Percentiles rank a stretch among this genome's conserved stretches.
These are phyloP conservation scores for Stichopus horrens DNA, from an alignment of 53 echinoderm and acorn worm species.

Conservation along the genomic window DNA sequence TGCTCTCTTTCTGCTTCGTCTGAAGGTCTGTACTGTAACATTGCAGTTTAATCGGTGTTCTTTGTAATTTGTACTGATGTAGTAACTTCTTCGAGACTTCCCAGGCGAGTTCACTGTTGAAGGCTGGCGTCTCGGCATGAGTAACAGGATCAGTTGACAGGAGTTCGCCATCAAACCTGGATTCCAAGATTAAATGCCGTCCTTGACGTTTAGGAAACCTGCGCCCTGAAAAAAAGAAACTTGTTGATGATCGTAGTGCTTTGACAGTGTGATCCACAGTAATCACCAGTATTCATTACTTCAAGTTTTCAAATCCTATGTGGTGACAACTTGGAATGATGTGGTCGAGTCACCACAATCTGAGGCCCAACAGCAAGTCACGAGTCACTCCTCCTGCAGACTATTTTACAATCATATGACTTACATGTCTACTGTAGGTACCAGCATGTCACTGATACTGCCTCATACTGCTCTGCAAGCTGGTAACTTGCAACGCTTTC, in stretches of 20 bases:
- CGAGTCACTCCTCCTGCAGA: too few species aligned
- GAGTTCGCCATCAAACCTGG: conserved; percentile 90
- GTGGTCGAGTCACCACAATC: too few species aligned
- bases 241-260: background rate
- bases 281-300: too few species aligned
- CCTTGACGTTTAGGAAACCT: conserved; percentile 84
- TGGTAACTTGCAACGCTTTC: too few species aligned
- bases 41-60: conserved; percentile 91
- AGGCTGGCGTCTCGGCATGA: conserved; percentile 81
- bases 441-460: too few species aligned
- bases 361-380: too few species aligned
- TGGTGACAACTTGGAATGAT: too few species aligned
- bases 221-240: conserved; percentile 58
- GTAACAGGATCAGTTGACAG: conserved; percentile 85
- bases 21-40: conserved; percentile 71
- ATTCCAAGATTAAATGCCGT: conserved; percentile 81
- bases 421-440: too few species aligned
- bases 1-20: conserved; percentile 72
- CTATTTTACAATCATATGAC: too few species aligned
- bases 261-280: background rate
- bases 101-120: conserved; percentile 93
- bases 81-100: conserved; percentile 84
- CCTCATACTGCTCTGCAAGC: too few species aligned
- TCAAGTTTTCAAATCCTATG: too few species aligned
- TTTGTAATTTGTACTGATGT: conserved; percentile 89